These are phyloP conservation scores for Sigmodon hispidus DNA, from an alignment of 2,113 vertebrate species.

Conservation along the genomic window DNA sequence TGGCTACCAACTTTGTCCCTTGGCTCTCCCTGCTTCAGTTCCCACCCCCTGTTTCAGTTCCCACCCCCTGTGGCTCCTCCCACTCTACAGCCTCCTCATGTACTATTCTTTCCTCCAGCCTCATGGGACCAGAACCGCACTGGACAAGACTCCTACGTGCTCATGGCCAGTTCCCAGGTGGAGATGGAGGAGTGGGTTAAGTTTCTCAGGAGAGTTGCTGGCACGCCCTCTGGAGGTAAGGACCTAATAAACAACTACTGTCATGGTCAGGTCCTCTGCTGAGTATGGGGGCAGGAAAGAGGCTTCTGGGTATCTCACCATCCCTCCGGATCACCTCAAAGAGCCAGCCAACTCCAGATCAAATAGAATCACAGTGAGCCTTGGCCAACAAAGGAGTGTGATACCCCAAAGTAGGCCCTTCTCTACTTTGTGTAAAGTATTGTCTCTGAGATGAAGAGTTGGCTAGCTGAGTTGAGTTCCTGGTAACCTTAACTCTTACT, in stretches of 20 bases:
- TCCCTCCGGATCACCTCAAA: neutral
- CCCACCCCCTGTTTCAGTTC: neutral
- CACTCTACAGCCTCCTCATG: neutral
- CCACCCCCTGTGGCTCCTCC: neutral
- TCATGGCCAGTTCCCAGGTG: conserved; percentile 95
- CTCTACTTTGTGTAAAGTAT: neutral
- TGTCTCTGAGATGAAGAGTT: neutral
- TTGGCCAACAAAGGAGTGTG: neutral
- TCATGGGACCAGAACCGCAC: conserved; percentile 87
- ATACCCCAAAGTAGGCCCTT: neutral
- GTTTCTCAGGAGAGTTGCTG: conserved; percentile 89
- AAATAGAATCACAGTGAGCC: neutral
- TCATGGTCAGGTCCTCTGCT: neutral
- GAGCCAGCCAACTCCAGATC: neutral
- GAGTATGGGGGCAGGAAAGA: neutral
- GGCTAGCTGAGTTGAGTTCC: neutral
- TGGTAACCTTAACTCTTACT: neutral
- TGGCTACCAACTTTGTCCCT: neutral
- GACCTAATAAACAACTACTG: neutral
- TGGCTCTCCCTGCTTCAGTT: neutral
- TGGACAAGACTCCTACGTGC: conserved; percentile 87
- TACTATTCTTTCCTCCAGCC: conserved; percentile 81
- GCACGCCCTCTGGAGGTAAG: conserved; percentile 91
- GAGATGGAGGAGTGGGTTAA: conserved; percentile 98
- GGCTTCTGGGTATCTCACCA: neutral